Evolutionary conservation across 2,888 invertebrate genomes (phyloP).

Genomic region (Troilus luridus): DNA sequence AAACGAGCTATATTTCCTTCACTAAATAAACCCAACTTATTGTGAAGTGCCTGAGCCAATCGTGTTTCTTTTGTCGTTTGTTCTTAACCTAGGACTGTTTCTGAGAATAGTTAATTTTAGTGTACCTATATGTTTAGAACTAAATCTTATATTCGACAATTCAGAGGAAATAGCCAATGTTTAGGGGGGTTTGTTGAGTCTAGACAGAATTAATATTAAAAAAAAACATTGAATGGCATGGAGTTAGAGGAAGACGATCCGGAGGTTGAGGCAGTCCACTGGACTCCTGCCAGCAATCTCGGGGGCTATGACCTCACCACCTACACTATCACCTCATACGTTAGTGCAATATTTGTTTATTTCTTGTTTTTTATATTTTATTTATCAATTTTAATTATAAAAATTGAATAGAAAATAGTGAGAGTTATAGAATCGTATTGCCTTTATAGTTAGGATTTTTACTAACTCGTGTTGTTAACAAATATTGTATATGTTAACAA

Average conservation of each 20-base stretch:
- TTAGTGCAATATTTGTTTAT: not conserved
- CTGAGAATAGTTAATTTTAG: too few species aligned
- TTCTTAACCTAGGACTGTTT: too few species aligned
- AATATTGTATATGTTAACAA: too few species aligned
- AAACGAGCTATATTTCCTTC: too few species aligned
- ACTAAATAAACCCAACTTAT: too few species aligned
- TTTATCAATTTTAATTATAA: not conserved
- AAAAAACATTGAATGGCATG: not conserved
- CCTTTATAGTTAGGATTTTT: not conserved
- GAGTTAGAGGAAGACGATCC: not conserved
- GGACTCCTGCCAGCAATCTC: not conserved
- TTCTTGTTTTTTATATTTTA: not conserved
- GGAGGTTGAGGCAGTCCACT: not conserved
- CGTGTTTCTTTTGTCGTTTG: too few species aligned
- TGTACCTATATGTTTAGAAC: not conserved
- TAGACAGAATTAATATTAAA: not conserved
- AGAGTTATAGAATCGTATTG: not conserved
- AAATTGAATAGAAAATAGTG: not conserved
- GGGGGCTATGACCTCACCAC: slow-evolving; percentile 20
- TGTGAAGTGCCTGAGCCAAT: too few species aligned
- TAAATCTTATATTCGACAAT: not conserved
- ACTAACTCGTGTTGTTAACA: not conserved
- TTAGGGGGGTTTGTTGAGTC: not conserved
- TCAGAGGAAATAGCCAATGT: not conserved
- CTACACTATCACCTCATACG: not conserved